These are phyloP conservation scores for Bembecia ichneumoniformis DNA, from an alignment of 2,888 invertebrate species.

Conservation along the genomic window DNA sequence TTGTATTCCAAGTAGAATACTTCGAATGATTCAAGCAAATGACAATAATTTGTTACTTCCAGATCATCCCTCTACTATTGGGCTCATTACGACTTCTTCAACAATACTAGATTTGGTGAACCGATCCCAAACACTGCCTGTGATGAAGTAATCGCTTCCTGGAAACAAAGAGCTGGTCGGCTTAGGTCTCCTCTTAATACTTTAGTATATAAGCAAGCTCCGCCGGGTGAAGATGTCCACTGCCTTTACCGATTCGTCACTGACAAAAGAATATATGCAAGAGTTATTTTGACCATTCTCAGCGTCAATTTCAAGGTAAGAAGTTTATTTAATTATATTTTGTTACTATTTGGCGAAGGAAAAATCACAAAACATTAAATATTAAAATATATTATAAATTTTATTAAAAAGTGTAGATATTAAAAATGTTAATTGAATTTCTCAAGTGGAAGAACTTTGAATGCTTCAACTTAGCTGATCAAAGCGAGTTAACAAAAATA, in stretches of 20 bases:
- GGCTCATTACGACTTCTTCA: constrained; percentile 96
- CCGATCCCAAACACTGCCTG: constrained; percentile 86
- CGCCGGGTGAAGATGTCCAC: constrained; percentile 80
- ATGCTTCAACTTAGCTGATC: neutral
- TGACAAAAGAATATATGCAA: constrained; percentile 83
- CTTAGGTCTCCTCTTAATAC: constrained; percentile 89
- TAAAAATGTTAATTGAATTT: neutral
- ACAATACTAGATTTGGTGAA: constrained; percentile 89
- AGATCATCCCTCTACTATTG: constrained; percentile 93
- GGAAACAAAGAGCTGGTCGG: constrained; percentile 82
- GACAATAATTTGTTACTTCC: constrained; percentile 9
- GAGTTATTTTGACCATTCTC: constrained; percentile 83
- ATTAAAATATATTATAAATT: neutral
- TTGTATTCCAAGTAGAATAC: no score
- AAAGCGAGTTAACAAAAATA: neutral
- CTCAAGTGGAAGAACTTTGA: neutral
- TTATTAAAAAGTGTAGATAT: neutral
- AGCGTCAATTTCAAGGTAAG: constrained; percentile 85
- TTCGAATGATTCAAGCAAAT: neutral
- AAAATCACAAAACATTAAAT: no score
- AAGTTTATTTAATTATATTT: neutral
- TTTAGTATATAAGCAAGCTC: constrained; percentile 85
- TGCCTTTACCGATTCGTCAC: constrained; percentile 89
- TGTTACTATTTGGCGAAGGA: no score
- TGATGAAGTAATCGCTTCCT: constrained; percentile 90